A percentile compares a stretch with the other conserved stretches of the same genome.
Conservation (phyloP, 2,888 invertebrate genomes). For the Lagria hirta region DNA sequence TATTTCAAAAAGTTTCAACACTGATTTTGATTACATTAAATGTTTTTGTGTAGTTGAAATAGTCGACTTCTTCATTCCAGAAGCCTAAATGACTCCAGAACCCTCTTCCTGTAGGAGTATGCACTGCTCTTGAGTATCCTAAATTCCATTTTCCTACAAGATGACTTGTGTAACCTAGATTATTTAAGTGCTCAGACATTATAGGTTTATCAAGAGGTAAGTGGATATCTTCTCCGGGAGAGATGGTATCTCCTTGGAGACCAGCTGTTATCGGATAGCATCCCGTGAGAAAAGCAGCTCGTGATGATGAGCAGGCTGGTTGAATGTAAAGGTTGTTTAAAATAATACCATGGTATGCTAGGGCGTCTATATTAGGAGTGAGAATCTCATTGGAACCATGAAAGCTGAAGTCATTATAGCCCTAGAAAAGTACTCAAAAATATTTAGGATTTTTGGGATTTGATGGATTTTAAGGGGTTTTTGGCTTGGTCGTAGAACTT, state of each 20-base stretch:
- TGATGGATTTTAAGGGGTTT: too few relatives aligned
- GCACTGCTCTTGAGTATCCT: conserved; percentile 69
- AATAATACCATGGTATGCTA: conserved; percentile 82
- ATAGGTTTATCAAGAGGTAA: conserved; percentile 60
- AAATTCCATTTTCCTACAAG: conserved; percentile 86
- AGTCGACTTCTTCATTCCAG: conserved; percentile 78
- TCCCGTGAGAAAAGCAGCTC: conserved; percentile 80
- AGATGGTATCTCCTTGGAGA: conserved; percentile 70
- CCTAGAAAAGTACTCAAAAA: too few relatives aligned
- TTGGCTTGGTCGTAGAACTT: too few relatives aligned
- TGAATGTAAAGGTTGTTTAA: conserved; percentile 83
- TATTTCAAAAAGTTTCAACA: too few relatives aligned
- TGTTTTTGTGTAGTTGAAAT: conserved; percentile 67
- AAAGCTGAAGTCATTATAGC: conserved; percentile 88
- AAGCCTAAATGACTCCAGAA: conserved; percentile 84
- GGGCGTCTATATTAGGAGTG: conserved; percentile 86
- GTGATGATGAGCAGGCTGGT: conserved; percentile 83
- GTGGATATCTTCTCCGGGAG: conserved; percentile 69
- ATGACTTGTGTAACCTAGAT: conserved; percentile 70
- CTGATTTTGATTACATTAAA: too few relatives aligned
- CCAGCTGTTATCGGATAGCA: conserved; percentile 83
- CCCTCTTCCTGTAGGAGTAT: conserved; percentile 70
- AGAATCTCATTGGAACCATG: conserved; percentile 85
- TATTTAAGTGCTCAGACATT: conserved; percentile 63
- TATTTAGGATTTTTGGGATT: too few relatives aligned